Evolutionary conservation across 1,140 invertebrate species (phyloP), one percentile per base, ranked within the genome.

Genomic region (Linepithema humile): DNA sequence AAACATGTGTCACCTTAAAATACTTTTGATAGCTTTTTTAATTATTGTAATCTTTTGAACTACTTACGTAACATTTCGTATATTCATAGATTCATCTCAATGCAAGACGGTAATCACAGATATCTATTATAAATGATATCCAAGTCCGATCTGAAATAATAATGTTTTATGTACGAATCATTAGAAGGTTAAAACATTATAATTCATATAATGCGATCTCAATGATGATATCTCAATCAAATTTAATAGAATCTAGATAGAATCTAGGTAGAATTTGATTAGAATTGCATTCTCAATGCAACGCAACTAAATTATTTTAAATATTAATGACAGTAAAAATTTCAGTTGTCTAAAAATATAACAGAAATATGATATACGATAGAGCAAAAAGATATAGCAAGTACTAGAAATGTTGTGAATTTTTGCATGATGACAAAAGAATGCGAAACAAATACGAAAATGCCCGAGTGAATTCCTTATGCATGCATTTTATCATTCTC

Each of bases 181-280:
- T n/a, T n/a, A n/a, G n/a, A n/a, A n/a, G n/a, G n/a, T n/a, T n/a
- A n/a, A n/a, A n/a, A n/a, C n/a, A n/a, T n/a, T n/a, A n/a, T n/a
- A n/a, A n/a, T n/a, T n/a, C n/a, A n/a, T n/a, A n/a, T n/a, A n/a
- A n/a, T n/a, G n/a, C n/a, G n/a, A n/a, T n/a, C n/a, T n/a, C n/a
- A n/a, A n/a, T n/a, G n/a, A n/a, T n/a, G n/a, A n/a, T n/a, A n/a
- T n/a, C 6, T 20, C 45, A 15, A 50, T 64, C n/a, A 50, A 77
- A 77, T 77, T 26, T 64, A 60, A 50, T 26, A 23, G 9, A 38
- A 35, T 32, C 32, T 65, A 64, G 35, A 64, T 48, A 32, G 48
- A 60, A 75, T 53, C 50, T 35, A 23, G 29, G 64, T n/a, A 75
- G 20, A 75, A 48, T 75, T 38, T 17, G n/a, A 75, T 75, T 62